Evolutionary conservation across 1,140 invertebrate genomes (phyloP).

Genomic region (Zeugodacus cucurbitae): DNA sequence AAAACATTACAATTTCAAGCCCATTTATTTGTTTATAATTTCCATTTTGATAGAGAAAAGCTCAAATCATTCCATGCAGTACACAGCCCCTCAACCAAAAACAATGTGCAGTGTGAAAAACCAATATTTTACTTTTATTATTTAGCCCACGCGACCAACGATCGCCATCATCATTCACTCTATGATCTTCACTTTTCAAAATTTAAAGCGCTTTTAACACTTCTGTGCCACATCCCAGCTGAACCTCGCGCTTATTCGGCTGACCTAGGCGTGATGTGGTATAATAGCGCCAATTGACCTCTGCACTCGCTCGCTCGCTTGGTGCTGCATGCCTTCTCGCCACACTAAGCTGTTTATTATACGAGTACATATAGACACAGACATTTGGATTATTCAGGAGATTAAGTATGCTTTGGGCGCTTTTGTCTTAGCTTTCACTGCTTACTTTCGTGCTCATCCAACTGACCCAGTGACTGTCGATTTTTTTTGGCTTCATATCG

Average conservation of each 20-base stretch:
- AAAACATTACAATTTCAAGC: neutral
- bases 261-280: neutral
- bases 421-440: conserved; percentile 18
- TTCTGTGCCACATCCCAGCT: neutral
- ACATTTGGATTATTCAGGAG: neutral
- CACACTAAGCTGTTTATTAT: neutral
- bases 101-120: neutral
- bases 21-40: neutral
- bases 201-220: conserved; percentile 34
- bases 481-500: neutral
- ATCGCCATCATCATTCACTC: neutral
- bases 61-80: neutral
- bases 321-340: neutral
- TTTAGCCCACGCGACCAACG: neutral
- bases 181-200: conserved; percentile 2
- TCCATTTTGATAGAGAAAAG: neutral
- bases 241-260: neutral
- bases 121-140: neutral
- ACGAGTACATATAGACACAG: neutral
- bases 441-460: neutral
- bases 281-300: conserved; percentile 21
- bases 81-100: neutral
- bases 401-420: neutral
- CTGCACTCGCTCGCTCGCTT: neutral
- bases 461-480: conserved; percentile 5